Evolutionary conservation across 1,140 invertebrate genomes (phyloP).

Genomic region (Rhagoletis pomonella): DNA sequence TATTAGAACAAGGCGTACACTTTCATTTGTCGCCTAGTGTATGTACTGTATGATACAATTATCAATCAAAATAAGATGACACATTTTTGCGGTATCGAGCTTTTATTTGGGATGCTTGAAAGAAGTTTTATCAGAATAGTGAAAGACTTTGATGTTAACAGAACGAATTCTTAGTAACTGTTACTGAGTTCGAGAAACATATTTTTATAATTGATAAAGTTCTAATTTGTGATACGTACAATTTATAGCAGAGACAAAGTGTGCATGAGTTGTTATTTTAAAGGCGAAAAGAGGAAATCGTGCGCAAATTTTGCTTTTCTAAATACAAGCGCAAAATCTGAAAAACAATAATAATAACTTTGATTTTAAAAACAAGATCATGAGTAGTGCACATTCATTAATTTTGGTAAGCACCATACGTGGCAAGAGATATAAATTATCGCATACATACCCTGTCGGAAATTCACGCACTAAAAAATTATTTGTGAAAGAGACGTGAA

Average conservation of each 20-base stretch:
- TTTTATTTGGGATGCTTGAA: conserved; percentile 1
- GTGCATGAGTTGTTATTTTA: not conserved
- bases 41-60: not conserved
- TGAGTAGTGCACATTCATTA: not conserved
- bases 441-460: not conserved
- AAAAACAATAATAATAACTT: not conserved
- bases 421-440: not conserved
- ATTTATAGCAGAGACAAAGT: not conserved
- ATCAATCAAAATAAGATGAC: conserved; percentile 13
- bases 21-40: no score
- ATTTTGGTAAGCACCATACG: conserved; percentile 8
- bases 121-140: conserved; percentile 8
- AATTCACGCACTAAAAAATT: not conserved
- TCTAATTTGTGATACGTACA: not conserved
- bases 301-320: no score
- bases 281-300: not conserved
- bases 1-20: no score
- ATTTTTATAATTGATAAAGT: not conserved
- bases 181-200: not conserved
- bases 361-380: not conserved
- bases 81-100: not conserved
- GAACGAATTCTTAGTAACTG: not conserved
- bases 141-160: not conserved
- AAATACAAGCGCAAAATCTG: not conserved
- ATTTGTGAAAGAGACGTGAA: no score